Evolutionary conservation across 2,888 invertebrate genomes (phyloP).

Genomic region (Sicus ferrugineus): DNA sequence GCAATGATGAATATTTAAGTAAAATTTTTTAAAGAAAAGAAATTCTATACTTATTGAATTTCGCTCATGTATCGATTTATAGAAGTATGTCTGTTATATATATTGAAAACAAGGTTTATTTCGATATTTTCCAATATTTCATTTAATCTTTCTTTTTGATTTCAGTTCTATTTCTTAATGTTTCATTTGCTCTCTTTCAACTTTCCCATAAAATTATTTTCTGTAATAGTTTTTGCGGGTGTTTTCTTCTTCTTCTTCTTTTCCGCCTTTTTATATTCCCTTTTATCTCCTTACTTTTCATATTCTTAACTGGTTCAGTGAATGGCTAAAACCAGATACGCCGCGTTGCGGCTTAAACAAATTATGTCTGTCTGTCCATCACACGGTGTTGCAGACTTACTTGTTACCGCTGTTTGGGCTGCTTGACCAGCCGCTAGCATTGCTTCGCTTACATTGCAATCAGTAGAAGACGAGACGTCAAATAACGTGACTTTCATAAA

Average conservation of each 20-base stretch:
- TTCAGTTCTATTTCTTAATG: neutral
- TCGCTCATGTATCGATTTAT: too few relatives aligned
- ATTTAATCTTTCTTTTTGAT: neutral
- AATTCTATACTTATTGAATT: too few relatives aligned
- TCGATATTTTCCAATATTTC: neutral
- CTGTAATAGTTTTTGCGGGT: too few relatives aligned
- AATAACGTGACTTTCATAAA: conserved; percentile 20
- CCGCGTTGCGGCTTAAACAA: neutral
- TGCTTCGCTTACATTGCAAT: conserved; percentile 12
- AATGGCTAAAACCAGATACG: neutral
- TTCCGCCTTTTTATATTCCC: neutral
- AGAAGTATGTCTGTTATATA: too few relatives aligned
- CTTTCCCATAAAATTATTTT: too few relatives aligned
- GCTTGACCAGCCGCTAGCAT: neutral
- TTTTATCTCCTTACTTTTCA: neutral
- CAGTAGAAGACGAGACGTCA: conserved; percentile 2
- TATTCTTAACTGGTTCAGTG: conserved; percentile 4
- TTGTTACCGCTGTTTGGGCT: neutral
- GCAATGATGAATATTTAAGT: neutral
- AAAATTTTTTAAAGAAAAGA: neutral
- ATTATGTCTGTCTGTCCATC: neutral
- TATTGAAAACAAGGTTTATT: neutral
- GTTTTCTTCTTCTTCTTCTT: neutral
- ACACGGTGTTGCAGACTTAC: neutral
- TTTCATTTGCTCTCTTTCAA: neutral